A percentile compares a stretch with the other conserved stretches of the same genome.
Evolutionary conservation across 2,797 vertebrate species (phyloP).

Genomic region (Orientallactaga sibirica): DNA sequence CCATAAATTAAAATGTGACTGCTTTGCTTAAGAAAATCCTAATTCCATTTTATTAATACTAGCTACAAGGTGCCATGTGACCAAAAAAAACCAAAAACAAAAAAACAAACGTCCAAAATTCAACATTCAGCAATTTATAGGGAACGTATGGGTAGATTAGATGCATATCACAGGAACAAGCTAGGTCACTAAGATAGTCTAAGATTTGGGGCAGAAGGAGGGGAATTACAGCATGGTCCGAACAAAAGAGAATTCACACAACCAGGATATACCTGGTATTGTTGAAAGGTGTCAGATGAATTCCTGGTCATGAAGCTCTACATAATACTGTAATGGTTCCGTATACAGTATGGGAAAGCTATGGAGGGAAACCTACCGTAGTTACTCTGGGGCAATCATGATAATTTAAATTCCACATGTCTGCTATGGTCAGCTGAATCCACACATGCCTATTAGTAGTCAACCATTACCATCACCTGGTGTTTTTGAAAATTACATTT

Average conservation of each 20-base stretch:
- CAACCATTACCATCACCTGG: neutral
- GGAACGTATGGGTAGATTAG: no score
- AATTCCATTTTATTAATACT: no score
- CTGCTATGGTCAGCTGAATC: neutral
- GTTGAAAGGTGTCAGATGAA: neutral
- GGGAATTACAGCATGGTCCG: neutral
- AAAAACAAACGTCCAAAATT: neutral
- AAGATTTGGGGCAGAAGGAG: neutral
- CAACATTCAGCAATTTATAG: neutral
- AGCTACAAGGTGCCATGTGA: neutral
- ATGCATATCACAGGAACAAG: no score
- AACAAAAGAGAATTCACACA: neutral
- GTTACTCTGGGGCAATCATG: neutral
- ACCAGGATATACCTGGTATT: neutral
- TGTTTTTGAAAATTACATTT: slow-evolving; percentile 9
- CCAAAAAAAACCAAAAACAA: no score
- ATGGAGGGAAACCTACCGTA: neutral
- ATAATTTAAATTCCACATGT: neutral
- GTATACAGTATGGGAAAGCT: neutral
- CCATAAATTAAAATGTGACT: neutral
- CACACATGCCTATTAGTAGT: neutral
- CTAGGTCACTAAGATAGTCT: rapidly evolving
- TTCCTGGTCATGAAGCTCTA: neutral
- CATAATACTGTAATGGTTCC: neutral
- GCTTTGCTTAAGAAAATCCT: neutral